A percentile compares a stretch with the other conserved stretches of the same genome.
These are phyloP conservation scores for Callocephalon fimbriatum DNA, from an alignment of 2,113 vertebrate genomes.

Conservation along the genomic window DNA sequence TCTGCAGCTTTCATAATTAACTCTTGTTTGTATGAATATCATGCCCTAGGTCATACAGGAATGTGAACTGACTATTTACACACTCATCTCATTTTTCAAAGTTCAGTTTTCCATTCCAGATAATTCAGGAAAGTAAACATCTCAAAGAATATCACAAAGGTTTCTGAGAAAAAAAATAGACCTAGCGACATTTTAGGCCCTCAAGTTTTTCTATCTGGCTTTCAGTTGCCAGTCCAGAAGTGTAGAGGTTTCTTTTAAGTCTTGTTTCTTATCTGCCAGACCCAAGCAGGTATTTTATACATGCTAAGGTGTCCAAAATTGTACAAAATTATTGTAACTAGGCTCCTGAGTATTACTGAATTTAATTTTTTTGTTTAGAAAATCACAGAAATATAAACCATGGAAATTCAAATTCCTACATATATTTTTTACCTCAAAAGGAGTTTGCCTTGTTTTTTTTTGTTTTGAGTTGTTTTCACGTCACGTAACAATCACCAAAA, in stretches of 20 bases:
- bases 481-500: neutral
- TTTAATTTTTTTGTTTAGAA: neutral
- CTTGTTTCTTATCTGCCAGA: neutral
- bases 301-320: neutral
- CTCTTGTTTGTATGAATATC: neutral
- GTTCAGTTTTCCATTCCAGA: neutral
- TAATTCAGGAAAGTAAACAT: neutral
- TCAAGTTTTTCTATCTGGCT: neutral
- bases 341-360: neutral
- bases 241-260: neutral
- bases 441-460: rapidly evolving
- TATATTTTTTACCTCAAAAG: neutral
- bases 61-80: neutral
- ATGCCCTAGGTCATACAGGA: neutral
- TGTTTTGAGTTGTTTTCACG: neutral
- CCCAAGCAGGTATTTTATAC: neutral
- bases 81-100: neutral
- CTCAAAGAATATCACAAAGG: neutral
- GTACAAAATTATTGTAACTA: neutral
- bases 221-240: neutral
- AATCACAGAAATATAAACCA: neutral
- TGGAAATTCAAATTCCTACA: neutral
- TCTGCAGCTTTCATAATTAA: neutral
- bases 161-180: neutral
- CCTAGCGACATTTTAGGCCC: neutral